A percentile compares a stretch with the other conserved stretches of the same genome.
Evolutionary conservation across 2,888 invertebrate species (phyloP).

Genomic region (Acleris emargana): DNA sequence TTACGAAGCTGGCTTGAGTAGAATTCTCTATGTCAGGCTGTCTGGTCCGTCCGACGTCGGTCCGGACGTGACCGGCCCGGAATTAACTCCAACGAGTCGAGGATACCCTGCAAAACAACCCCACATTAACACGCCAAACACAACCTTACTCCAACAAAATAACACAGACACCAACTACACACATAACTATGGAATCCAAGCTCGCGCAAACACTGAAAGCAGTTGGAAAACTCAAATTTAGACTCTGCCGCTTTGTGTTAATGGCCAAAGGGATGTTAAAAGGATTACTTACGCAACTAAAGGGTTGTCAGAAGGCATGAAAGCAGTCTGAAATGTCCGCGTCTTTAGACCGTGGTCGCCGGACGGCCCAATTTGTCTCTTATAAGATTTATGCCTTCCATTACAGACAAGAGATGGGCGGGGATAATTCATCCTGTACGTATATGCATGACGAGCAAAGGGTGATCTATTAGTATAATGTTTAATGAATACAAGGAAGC

Average conservation of each 20-base stretch:
- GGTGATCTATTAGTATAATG: slow-evolving; percentile 3
- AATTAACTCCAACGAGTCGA: slow-evolving; percentile 64
- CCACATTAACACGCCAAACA: slow-evolving; percentile 40
- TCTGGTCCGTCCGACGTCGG: slow-evolving; percentile 53
- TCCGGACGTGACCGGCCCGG: slow-evolving; percentile 69
- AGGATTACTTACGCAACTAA: slow-evolving; percentile 56
- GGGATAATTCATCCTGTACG: slow-evolving; percentile 24
- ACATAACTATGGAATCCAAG: slow-evolving; percentile 39
- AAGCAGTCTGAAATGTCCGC: slow-evolving; percentile 61
- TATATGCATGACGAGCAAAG: slow-evolving; percentile 2
- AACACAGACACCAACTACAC: slow-evolving; percentile 39
- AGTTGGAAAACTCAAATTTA: slow-evolving; percentile 43
- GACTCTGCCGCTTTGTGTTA: slow-evolving; percentile 42
- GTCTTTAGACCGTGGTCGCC: slow-evolving; percentile 64
- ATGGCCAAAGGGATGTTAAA: slow-evolving; percentile 38
- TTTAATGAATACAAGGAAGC: neutral
- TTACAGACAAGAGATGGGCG: slow-evolving; percentile 54
- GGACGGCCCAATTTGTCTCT: slow-evolving; percentile 72
- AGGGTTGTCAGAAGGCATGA: slow-evolving; percentile 69
- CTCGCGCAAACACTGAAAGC: slow-evolving; percentile 41
- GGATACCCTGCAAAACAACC: slow-evolving; percentile 44
- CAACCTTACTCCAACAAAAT: slow-evolving; percentile 46
- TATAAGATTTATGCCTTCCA: slow-evolving; percentile 73
- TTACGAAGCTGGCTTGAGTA: slow-evolving; percentile 30
- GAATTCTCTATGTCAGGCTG: slow-evolving; percentile 62